These are phyloP conservation scores for Bombus polaris DNA, from an alignment of 1,140 invertebrate species.

Conservation along the genomic window DNA sequence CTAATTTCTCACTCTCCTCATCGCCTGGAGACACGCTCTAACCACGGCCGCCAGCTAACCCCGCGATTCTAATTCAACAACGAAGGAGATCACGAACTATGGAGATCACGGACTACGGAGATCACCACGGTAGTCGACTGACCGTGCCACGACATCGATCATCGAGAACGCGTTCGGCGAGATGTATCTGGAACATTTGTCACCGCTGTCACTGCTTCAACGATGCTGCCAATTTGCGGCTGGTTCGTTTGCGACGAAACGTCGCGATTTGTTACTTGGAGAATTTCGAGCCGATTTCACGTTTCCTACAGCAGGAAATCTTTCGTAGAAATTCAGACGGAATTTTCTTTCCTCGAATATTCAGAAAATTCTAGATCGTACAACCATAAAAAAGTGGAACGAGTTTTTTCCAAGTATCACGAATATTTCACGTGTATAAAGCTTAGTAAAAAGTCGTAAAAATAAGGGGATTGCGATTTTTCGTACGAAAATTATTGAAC, in stretches of 20 bases:
- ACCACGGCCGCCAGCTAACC: constrained; percentile 25
- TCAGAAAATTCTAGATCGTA: no score
- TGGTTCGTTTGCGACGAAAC: neutral
- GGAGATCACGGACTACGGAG: neutral
- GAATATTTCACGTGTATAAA: neutral
- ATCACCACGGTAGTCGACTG: constrained; percentile 7
- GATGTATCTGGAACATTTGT: neutral
- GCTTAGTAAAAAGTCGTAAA: neutral
- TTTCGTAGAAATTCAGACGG: neutral
- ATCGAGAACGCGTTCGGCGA: neutral
- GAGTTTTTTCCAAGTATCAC: neutral
- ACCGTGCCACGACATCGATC: neutral
- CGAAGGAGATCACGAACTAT: constrained; percentile 1
- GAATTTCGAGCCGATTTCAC: neutral
- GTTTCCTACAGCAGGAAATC: neutral
- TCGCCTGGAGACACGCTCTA: constrained; percentile 42
- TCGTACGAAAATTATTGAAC: neutral
- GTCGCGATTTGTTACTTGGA: neutral
- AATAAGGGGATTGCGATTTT: no score
- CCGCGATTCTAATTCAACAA: neutral
- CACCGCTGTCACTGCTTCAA: neutral
- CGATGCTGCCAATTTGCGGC: constrained; percentile 7
- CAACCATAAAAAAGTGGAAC: neutral
- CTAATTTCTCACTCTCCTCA: constrained; percentile 66
- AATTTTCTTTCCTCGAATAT: neutral